A percentile compares a stretch with the other conserved stretches of the same genome.
These are phyloP conservation scores for Creontiades dilutus DNA, from an alignment of 2,888 invertebrate genomes.

Conservation along the genomic window DNA sequence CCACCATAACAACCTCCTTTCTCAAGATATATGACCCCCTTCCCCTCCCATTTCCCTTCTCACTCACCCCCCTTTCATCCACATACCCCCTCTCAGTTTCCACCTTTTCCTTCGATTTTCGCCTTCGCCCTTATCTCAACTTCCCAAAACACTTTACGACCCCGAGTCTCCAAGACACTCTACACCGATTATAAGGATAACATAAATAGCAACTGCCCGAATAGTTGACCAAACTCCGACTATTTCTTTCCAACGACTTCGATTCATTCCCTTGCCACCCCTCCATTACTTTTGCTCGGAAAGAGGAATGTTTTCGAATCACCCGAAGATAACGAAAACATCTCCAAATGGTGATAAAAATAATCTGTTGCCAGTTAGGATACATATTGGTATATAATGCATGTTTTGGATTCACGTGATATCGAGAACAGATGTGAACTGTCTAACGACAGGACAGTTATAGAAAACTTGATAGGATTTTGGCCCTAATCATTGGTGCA, in stretches of 20 bases:
- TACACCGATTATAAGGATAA: neutral
- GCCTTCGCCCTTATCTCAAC: neutral
- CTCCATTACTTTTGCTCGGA: neutral
- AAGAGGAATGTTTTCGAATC: too few relatives aligned
- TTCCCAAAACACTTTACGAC: neutral
- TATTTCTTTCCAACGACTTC: neutral
- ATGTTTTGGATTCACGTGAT: too few relatives aligned
- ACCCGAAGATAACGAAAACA: too few relatives aligned
- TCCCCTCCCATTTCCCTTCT: neutral
- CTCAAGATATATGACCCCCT: neutral
- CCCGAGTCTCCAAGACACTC: neutral
- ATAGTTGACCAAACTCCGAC: neutral
- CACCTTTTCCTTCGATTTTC: neutral
- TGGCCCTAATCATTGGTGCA: too few relatives aligned
- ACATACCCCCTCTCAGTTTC: neutral
- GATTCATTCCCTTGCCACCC: neutral
- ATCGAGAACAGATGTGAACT: too few relatives aligned
- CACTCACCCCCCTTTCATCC: neutral
- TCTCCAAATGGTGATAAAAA: too few relatives aligned
- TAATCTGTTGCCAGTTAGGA: too few relatives aligned
- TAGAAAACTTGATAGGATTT: too few relatives aligned
- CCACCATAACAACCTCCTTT: conserved; percentile 24
- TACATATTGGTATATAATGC: too few relatives aligned
- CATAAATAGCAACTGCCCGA: neutral
- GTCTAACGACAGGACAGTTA: too few relatives aligned